These are phyloP conservation scores for Sturnus vulgaris DNA, from an alignment of 2,113 vertebrate species.

Conservation along the genomic window DNA sequence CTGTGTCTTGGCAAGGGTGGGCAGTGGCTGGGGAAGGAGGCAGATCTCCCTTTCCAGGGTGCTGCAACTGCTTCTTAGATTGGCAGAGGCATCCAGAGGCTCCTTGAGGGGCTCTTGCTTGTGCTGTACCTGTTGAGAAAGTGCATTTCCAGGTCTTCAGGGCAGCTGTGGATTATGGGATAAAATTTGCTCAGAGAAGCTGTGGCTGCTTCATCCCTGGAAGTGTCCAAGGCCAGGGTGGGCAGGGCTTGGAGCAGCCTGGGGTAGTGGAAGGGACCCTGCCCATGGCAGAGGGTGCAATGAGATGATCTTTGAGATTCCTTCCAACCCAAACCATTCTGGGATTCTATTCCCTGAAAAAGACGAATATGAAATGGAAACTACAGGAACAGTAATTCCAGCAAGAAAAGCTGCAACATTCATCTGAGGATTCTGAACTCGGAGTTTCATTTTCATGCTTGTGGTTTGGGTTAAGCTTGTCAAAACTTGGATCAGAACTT, in stretches of 20 bases:
- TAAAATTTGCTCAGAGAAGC: background rate
- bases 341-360: background rate
- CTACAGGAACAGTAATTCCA: background rate
- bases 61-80: background rate
- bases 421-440: background rate
- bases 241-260: background rate
- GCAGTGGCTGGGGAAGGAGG: background rate
- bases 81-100: background rate
- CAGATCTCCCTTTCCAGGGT: background rate
- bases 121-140: background rate
- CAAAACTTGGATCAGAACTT: slow-evolving; percentile 13
- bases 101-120: background rate
- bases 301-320: background rate
- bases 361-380: background rate
- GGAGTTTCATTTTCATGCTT: slow-evolving; percentile 10
- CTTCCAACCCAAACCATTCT: background rate
- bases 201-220: background rate
- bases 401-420: background rate
- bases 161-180: background rate
- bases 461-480: slow-evolving; percentile 45
- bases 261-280: background rate
- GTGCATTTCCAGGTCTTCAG: background rate
- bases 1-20: rapidly evolving
- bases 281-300: rapidly evolving
- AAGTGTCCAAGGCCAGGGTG: background rate